phyloP scores from a whole-genome alignment of 1,140 invertebrate genomes.

The Diabrotica undecimpunctata region DNA sequence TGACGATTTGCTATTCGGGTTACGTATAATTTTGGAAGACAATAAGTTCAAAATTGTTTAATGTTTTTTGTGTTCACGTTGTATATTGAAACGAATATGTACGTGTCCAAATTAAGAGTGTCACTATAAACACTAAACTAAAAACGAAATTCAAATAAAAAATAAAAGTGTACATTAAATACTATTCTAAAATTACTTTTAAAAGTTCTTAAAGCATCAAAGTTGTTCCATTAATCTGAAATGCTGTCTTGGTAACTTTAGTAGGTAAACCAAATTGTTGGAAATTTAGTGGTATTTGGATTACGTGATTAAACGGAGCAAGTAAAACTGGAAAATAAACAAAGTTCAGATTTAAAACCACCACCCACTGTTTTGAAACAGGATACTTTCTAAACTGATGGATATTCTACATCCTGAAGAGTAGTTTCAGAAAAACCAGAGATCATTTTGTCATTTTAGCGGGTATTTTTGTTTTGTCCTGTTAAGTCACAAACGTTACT shows the following conservation, averaged over 20 bases:
- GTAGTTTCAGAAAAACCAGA: not conserved
- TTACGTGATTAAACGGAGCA: not conserved
- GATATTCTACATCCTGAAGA: not conserved
- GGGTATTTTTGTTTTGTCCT: not conserved
- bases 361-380: not conserved
- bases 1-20: no score
- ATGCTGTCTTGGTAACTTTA: not conserved
- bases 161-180: not conserved
- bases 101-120: no score
- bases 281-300: conserved; percentile 1
- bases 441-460: not conserved
- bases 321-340: conserved; percentile 1
- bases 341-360: conserved; percentile 3
- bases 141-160: no score
- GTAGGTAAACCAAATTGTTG: not conserved
- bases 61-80: no score
- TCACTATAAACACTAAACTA: no score
- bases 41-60: no score
- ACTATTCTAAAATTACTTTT: not conserved
- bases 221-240: not conserved
- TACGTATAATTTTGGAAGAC: no score
- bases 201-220: not conserved
- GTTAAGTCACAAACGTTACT: no score
- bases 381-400: not conserved
- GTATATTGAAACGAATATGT: no score